A percentile compares a stretch with the other conserved stretches of the same genome.
Conservation (phyloP, 2,113 vertebrate species). For the Nyctereutes procyonoides region DNA sequence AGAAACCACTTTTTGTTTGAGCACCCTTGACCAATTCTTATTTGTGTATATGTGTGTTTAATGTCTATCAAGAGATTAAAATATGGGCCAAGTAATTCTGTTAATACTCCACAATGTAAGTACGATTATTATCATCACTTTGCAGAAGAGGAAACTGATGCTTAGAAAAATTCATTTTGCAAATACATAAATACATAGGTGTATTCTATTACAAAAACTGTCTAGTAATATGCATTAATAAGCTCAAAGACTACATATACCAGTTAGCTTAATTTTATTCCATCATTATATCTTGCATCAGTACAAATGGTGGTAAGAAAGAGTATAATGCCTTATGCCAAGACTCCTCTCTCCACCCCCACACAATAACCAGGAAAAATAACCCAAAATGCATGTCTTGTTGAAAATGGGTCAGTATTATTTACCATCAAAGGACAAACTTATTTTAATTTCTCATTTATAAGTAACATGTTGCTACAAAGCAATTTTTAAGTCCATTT, state of each 20-base stretch:
- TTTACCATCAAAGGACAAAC: slow-evolving; percentile 7
- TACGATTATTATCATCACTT: slow-evolving; percentile 9
- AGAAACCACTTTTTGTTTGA: slow-evolving; percentile 2
- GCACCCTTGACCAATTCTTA: not conserved
- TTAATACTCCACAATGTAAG: not conserved
- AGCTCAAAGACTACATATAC: not conserved
- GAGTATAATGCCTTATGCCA: not conserved
- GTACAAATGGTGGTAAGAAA: not conserved
- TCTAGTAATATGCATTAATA: slow-evolving; percentile 35
- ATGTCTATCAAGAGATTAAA: not conserved
- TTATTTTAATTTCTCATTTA: slow-evolving; percentile 26
- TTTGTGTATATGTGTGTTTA: not conserved
- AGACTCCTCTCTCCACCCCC: not conserved
- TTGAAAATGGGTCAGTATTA: not conserved
- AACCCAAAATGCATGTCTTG: not conserved
- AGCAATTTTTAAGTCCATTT: slow-evolving; percentile 31
- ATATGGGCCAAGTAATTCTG: not conserved
- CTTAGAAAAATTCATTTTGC: not conserved
- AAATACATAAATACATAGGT: not conserved
- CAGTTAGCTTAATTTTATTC: not conserved
- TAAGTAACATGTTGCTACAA: not conserved
- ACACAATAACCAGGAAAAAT: not conserved
- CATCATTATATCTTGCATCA: not conserved
- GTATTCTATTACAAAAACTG: not conserved
- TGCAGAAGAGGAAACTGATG: not conserved